Base-by-base conservation (phyloP, 2,888 invertebrate species). In the Plusia festucae region DNA sequence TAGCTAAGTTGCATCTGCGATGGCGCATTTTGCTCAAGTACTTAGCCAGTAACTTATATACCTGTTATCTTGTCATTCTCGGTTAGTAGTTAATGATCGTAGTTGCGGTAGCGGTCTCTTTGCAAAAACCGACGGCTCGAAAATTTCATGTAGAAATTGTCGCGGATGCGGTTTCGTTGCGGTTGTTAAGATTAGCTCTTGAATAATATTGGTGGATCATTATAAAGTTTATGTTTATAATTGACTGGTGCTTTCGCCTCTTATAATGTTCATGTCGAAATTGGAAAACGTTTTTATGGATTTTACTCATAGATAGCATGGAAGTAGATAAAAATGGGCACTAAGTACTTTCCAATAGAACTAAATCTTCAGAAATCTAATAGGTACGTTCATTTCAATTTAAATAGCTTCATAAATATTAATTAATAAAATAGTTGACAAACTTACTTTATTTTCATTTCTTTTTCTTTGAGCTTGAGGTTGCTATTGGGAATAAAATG, bases 91-190 rank as follows among this genome's bases (percentile, higher is more conserved):
- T 40, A n/a, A 40, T n/a, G 40, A 40, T 20, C 18, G 18, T 49
- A 20, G 46, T 49, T 49, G 46, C 46, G 40, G 40, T 40, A n/a
- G 40, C 40, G 46, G 46, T 49, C 20, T 20, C 46, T 20, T 20
- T 18, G 46, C 46, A 49, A 49, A 49, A 49, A 49, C 18, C 46
- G 46, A 18, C 46, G 20, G 11, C 46, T 20, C 46, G 18, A 20
- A 49, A 49, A 22, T 46, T 49, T 49, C 18, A 49, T 49, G 46
- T 20, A 49, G 46, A 49, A 49, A 49, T 49, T 49, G 46, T 49
- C 46, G 46, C 46, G 46, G 46, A 49, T 49, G 46, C 20, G 46
- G 46, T 49, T 49, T 11, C 3, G 11, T 49, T 49, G 46, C 46
- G 46, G 46, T 20, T 49, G 11, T 18, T 49, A 20, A 49, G 46